Conservation (phyloP, 2,113 vertebrate genomes). For the Melanostigma gelatinosum region DNA sequence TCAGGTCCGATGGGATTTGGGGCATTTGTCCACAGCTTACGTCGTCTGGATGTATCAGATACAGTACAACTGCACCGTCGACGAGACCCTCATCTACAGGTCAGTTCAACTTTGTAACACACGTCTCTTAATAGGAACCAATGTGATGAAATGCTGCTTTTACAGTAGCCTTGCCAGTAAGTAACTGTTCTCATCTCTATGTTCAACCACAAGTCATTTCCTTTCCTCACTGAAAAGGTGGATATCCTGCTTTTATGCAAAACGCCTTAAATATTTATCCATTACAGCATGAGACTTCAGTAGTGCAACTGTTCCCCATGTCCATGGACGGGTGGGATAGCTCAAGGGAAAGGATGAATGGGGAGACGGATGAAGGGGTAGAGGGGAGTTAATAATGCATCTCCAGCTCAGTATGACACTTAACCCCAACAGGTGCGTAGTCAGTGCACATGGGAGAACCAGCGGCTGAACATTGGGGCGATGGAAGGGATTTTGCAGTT, state of each 20-base stretch:
- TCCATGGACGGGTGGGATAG: slow-evolving; percentile 30
- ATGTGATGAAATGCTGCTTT: neutral
- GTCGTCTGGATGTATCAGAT: slow-evolving; percentile 88
- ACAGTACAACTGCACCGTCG: slow-evolving; percentile 84
- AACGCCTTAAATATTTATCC: slow-evolving; percentile 69
- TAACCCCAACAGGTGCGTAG: slow-evolving; percentile 51
- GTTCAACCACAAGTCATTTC: neutral
- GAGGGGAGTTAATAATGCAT: slow-evolving; percentile 67
- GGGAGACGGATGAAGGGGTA: slow-evolving; percentile 42
- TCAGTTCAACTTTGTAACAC: slow-evolving; percentile 52
- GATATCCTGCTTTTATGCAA: slow-evolving; percentile 36
- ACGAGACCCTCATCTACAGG: slow-evolving; percentile 85
- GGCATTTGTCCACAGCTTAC: slow-evolving; percentile 77
- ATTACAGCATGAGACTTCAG: slow-evolving; percentile 44
- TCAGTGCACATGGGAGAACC: slow-evolving; percentile 12
- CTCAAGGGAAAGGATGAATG: slow-evolving; percentile 51
- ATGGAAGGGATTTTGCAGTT: neutral
- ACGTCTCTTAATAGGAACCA: neutral
- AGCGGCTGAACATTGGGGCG: slow-evolving; percentile 3
- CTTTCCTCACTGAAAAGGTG: neutral
- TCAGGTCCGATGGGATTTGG: slow-evolving; percentile 88
- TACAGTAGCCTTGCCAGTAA: neutral
- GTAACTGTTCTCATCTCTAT: neutral
- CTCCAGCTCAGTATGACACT: slow-evolving; percentile 52
- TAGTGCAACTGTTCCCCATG: slow-evolving; percentile 47